Evolutionary conservation across 2,888 invertebrate genomes (phyloP).

Genomic region (Xanthia togata): DNA sequence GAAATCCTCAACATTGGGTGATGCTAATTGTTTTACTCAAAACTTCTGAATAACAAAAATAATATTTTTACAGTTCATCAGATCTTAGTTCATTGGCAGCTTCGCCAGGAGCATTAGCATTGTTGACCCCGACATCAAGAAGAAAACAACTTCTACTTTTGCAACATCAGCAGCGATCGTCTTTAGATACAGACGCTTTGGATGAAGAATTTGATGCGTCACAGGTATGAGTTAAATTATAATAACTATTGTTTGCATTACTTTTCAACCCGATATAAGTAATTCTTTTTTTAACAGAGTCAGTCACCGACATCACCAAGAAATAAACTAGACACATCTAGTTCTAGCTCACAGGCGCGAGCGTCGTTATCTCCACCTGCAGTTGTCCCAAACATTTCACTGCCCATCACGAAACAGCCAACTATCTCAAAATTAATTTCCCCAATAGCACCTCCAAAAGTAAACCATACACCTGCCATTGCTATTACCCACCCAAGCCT

Average conservation of each 20-base stretch:
- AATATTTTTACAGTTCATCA: conserved; percentile 79
- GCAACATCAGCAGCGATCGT: conserved; percentile 96
- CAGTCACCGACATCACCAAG: conserved; percentile 89
- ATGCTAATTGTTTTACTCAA: background rate
- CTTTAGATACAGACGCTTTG: conserved; percentile 95
- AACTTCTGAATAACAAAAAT: background rate
- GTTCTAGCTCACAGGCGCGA: conserved; percentile 81
- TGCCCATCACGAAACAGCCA: conserved; percentile 88
- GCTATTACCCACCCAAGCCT: conserved; percentile 90
- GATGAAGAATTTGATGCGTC: conserved; percentile 93
- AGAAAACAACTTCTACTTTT: conserved; percentile 94
- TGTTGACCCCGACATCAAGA: conserved; percentile 94
- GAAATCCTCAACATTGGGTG: background rate
- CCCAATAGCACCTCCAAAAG: conserved; percentile 78
- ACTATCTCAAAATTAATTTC: conserved; percentile 82
- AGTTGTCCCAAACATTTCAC: conserved; percentile 83
- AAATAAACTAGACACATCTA: conserved; percentile 87
- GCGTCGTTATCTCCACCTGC: conserved; percentile 87
- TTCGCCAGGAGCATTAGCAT: conserved; percentile 89
- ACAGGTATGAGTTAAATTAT: conserved; percentile 78
- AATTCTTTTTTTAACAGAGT: conserved; percentile 76
- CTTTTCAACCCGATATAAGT: background rate
- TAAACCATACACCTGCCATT: conserved; percentile 88
- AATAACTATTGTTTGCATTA: conserved; percentile 10
- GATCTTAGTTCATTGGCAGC: conserved; percentile 89